Conservation (phyloP, 2,113 vertebrate species). For the Campylorhamphus procurvoides region DNA sequence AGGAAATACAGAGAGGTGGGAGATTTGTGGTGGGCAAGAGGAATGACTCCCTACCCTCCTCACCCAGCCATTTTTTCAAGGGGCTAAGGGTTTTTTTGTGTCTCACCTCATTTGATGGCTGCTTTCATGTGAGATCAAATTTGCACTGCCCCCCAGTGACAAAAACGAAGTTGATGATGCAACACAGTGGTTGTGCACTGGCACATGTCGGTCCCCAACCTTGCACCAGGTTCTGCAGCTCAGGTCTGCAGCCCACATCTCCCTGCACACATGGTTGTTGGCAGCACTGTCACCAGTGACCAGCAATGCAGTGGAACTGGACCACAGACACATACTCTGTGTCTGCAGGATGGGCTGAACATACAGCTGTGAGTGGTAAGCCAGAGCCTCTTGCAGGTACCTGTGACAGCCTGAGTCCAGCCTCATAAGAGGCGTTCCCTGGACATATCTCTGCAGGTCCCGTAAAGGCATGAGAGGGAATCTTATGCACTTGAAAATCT, state of each 20-base stretch:
- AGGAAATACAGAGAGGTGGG: background rate
- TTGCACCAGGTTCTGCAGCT: constrained; percentile 27
- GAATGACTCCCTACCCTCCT: background rate
- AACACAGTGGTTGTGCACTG: constrained; percentile 65
- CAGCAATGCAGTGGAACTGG: background rate
- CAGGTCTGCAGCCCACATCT: constrained; percentile 52
- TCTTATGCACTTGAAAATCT: constrained; percentile 18
- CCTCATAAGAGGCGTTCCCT: constrained; percentile 15
- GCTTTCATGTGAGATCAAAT: constrained; percentile 59
- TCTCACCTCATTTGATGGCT: constrained; percentile 66
- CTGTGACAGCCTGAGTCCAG: constrained; percentile 29
- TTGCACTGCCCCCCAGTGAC: constrained; percentile 63
- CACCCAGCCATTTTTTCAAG: background rate
- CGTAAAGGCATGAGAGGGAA: constrained; percentile 54
- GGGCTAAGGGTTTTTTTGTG: background rate
- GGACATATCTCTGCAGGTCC: constrained; percentile 19
- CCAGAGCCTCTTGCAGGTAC: constrained; percentile 55
- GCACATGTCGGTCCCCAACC: constrained; percentile 19
- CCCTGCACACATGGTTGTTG: constrained; percentile 17
- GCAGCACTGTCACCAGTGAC: constrained; percentile 46
- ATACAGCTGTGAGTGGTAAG: constrained; percentile 41
- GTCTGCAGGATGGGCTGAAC: constrained; percentile 42
- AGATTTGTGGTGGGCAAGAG: background rate
- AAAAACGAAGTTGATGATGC: constrained; percentile 64
- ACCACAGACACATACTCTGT: background rate